These are phyloP conservation scores for Larimichthys polyactis DNA, from an alignment of 2,113 vertebrate species.

Conservation along the genomic window DNA sequence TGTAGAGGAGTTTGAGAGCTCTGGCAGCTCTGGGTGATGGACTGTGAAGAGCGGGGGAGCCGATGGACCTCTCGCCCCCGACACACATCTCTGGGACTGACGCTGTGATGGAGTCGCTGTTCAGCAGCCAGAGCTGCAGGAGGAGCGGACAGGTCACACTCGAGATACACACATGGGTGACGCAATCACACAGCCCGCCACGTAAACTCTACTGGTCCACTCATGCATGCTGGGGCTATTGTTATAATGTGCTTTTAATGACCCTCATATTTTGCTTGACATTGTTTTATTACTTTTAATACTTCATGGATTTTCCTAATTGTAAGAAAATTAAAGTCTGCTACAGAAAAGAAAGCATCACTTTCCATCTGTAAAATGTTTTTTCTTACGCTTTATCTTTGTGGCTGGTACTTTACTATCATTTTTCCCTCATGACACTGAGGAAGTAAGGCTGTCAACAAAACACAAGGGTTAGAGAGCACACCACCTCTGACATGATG, in stretches of 20 bases:
- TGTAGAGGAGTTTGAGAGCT: constrained; percentile 92
- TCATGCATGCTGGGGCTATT: not conserved
- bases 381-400: not conserved
- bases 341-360: not conserved
- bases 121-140: constrained; percentile 94
- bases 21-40: constrained; percentile 74
- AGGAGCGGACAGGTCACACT: constrained; percentile 61
- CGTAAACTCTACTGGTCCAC: not conserved
- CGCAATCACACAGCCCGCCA: not conserved
- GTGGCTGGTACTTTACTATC: not conserved
- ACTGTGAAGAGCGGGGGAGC: constrained; percentile 70
- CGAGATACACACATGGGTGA: not conserved
- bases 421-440: not conserved
- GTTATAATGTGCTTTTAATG: constrained; percentile 13
- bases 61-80: constrained; percentile 58
- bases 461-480: not conserved
- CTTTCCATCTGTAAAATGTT: not conserved
- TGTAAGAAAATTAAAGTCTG: not conserved
- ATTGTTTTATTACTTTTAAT: constrained; percentile 6
- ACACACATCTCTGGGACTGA: constrained; percentile 79
- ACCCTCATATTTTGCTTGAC: not conserved
- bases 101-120: constrained; percentile 91
- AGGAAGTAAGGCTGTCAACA: too few relatives aligned
- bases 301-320: not conserved
- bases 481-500: not conserved